These are phyloP conservation scores for Pentalonia nigronervosa DNA, from an alignment of 1,140 invertebrate genomes.

Conservation along the genomic window DNA sequence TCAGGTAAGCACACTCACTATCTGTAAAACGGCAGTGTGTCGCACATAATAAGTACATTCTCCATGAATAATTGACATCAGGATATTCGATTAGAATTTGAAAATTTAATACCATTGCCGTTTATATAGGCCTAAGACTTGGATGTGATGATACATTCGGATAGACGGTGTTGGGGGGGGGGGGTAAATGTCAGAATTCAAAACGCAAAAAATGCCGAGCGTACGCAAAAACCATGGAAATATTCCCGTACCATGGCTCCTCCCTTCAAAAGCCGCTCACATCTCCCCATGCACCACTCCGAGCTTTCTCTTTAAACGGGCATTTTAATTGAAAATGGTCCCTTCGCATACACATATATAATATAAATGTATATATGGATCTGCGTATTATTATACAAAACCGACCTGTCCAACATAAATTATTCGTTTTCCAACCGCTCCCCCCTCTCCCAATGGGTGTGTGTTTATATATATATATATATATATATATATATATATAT, in stretches of 20 bases:
- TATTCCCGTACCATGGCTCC: background rate
- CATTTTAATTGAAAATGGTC: constrained; percentile 57
- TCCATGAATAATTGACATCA: background rate
- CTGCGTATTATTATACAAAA: constrained; percentile 24
- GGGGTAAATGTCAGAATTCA: background rate
- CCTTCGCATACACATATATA: background rate
- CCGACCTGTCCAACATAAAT: constrained; percentile 56
- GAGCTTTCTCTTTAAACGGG: constrained; percentile 35
- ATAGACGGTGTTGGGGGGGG: no score
- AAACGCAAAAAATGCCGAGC: background rate
- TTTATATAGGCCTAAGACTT: background rate
- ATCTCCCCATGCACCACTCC: background rate
- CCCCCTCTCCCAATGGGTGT: background rate
- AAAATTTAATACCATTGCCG: background rate
- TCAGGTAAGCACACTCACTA: background rate
- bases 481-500: no score
- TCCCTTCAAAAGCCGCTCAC: background rate
- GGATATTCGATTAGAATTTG: background rate
- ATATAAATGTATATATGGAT: constrained; percentile 16
- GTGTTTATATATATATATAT: background rate
- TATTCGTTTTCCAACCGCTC: constrained; percentile 35
- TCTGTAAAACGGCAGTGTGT: background rate
- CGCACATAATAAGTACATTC: background rate
- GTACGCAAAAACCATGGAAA: constrained; percentile 24
- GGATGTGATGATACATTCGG: background rate